A percentile compares a stretch with the other conserved stretches of the same genome.
These are phyloP conservation scores for Thereva nobilitata DNA, from an alignment of 2,888 invertebrate genomes.

Conservation along the genomic window DNA sequence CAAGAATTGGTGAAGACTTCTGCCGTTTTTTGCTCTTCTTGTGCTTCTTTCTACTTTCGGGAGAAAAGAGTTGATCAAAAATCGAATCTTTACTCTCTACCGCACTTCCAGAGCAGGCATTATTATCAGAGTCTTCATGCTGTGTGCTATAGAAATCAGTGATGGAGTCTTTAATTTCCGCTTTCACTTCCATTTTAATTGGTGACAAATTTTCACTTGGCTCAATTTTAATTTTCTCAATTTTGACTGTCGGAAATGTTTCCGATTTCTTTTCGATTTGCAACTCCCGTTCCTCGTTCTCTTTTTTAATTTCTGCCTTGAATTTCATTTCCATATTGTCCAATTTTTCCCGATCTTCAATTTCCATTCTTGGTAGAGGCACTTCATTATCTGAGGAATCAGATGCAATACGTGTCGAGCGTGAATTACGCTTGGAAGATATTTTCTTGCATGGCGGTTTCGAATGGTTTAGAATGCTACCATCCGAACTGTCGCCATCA, in stretches of 20 bases:
- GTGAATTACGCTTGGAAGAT: constrained; percentile 68
- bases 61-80: constrained; percentile 57
- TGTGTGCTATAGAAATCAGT: constrained; percentile 22
- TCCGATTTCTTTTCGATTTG: background rate
- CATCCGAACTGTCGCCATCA: constrained; percentile 56
- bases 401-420: constrained; percentile 72
- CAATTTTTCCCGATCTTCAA: constrained; percentile 4
- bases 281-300: constrained; percentile 49
- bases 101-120: constrained; percentile 43
- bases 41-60: constrained; percentile 73
- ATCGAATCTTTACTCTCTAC: constrained; percentile 59
- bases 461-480: constrained; percentile 49
- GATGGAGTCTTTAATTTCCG: constrained; percentile 39
- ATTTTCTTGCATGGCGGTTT: constrained; percentile 61
- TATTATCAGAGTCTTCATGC: constrained; percentile 43
- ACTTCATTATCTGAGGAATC: constrained; percentile 70
- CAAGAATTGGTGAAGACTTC: constrained; percentile 62
- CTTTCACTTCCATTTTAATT: constrained; percentile 43
- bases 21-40: constrained; percentile 83
- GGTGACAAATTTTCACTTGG: constrained; percentile 11
- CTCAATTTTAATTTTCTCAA: constrained; percentile 23
- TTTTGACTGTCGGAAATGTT: constrained; percentile 12
- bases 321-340: constrained; percentile 55
- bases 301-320: constrained; percentile 65
- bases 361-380: background rate